Base-by-base conservation (phyloP, 2,888 invertebrate genomes). In the Chouioia cunea region DNA sequence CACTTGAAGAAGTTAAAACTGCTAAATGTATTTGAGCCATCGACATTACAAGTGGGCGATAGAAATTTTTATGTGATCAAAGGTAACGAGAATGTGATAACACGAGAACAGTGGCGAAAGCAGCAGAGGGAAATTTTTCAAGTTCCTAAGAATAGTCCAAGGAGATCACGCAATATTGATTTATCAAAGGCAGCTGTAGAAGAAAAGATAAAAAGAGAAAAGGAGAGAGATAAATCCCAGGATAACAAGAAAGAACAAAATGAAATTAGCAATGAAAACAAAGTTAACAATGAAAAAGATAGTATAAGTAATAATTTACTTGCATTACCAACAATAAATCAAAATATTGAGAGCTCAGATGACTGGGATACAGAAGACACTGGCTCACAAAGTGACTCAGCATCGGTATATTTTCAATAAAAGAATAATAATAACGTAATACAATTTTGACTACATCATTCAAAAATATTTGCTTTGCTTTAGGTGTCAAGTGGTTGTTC, bases 11-110 rank as follows among this genome's bases (percentile, higher is more conserved):
- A 94, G 79, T 87, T 97, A 62, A 93, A 94, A 83, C 89, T 94
- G 74, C 86, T 97, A 74, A 96, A 95, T 81, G 92, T 95, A 68
- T 95, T 95, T 80, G 94, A 94, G 83, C 93, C 95, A 52, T 94
- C 94, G 83, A 94, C 94, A 76, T 88, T 96, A 77, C 96, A 97
- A 88, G 92, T 97, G 54, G 94, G 95, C 66, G 97, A 97, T 86
- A 90, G 95, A 74, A 93, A 93, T 85, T 93, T 93, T 85, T 91
- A 97, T 81, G 91, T 91, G 69, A 90, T 96, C 77, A 90, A 91
- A 71, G 89, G 92, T 12, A 89, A 90, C 77, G 97, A 97, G 87
- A 88, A 89, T 46, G 89, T 94, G 72, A 84, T 93, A 67, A 92
- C 91, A 76, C 92, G 93, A 81, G 91, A 92, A 74, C 92, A 93